Base-by-base conservation (phyloP, 92 coral and sea anemone genomes). In the Ricordea florida region DNA sequence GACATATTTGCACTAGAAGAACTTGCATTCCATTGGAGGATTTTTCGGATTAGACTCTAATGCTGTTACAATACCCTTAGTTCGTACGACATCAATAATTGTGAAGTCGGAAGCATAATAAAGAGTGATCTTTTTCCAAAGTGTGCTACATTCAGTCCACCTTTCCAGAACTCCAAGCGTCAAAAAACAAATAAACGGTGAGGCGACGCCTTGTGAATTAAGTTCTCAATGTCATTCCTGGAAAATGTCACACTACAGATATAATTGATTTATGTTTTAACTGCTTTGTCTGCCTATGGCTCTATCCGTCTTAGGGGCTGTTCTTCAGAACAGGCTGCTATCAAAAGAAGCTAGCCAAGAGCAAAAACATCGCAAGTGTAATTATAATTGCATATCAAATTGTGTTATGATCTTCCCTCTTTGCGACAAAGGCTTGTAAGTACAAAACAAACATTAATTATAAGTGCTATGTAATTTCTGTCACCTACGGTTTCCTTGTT, bases 21-120 rank as follows among this genome's bases (percentile, higher is more conserved):
- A 37, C 38, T 35, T 41, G 24, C 36, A 63, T 27, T 51, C 53
- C 11, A 63, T 63, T 63, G 70, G 70, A 41, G 13, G 70, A 63
- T 63, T 63, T n/a, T 63, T 40, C 70, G 70, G 70, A 63, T 63
- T 63, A 63, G 49, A 53, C 17, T n/a, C 45, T n/a, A 24, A 25
- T 27, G 17, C 38, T 26, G 27, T 26, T 32, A 5, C 20, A 22
- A 9, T 27, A 18, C 17, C 31, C 20, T 2, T 7, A 15, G 10
- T 17, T 27, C 28, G 38, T 24, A 21, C n/a, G n/a, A n/a, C n/a
- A 16, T 20, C 27, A 16, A 14, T 26, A 21, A 30, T 59, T 8
- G 11, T 24, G 13, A 5, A 4, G 24, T 15, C 43, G 8, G 15
- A 10, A 6, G 38, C 3, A 7, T 14, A 5, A 3, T 1, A 21